Conservation (phyloP, 2,113 vertebrate genomes). For the Scomber colias region DNA sequence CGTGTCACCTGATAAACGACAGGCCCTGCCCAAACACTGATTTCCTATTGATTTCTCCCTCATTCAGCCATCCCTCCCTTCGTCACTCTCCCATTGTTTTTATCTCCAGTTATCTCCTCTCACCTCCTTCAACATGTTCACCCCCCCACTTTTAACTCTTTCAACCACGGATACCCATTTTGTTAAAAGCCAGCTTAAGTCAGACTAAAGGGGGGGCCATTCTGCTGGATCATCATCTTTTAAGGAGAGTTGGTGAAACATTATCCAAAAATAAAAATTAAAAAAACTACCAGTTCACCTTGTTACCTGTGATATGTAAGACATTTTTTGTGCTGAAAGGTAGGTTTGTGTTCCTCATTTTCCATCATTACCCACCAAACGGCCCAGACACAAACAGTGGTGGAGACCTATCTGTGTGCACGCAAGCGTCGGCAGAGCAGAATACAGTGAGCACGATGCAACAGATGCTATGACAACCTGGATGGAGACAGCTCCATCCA, state of each 20-base stretch:
- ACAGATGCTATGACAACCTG: conserved; percentile 80
- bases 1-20: conserved; percentile 98
- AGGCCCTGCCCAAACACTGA: conserved; percentile 94
- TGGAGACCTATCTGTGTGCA: conserved; percentile 55
- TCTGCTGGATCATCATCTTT: conserved; percentile 15
- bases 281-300: not conserved
- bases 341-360: conserved; percentile 47
- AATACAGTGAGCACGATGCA: conserved; percentile 59
- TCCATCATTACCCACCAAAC: conserved; percentile 55
- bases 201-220: not conserved
- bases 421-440: conserved; percentile 43
- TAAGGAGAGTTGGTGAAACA: conserved; percentile 5
- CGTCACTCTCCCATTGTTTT: conserved; percentile 91
- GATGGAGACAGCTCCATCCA: conserved; percentile 79
- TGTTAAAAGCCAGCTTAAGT: conserved; percentile 22
- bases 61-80: conserved; percentile 88
- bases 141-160: conserved; percentile 35
- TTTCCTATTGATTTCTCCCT: conserved; percentile 97
- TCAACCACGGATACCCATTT: conserved; percentile 44
- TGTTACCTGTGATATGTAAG: conserved; percentile 3
- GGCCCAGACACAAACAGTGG: conserved; percentile 33
- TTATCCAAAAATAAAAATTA: not conserved
- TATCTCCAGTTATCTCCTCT: conserved; percentile 89
- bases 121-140: conserved; percentile 48
- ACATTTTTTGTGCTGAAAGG: conserved; percentile 26